phyloP scores from a whole-genome alignment of 1,140 invertebrate genomes.

The Colletes latitarsis region DNA sequence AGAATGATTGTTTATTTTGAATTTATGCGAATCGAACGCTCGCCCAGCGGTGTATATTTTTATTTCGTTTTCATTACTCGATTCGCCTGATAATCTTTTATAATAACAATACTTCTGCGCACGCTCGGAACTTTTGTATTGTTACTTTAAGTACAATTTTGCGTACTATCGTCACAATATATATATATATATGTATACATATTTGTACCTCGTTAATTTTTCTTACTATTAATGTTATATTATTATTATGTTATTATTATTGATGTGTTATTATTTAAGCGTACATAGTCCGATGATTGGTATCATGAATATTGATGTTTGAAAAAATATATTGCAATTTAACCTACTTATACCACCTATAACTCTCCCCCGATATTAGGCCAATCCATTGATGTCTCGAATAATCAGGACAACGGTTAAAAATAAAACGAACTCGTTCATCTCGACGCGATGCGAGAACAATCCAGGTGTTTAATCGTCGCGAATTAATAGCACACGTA shows the following conservation, averaged over 20 bases:
- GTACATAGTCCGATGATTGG: constrained; percentile 42
- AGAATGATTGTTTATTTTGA: constrained; percentile 27
- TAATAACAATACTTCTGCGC: background rate
- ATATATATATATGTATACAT: constrained; percentile 16
- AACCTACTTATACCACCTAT: too few relatives aligned
- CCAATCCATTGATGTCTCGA: background rate
- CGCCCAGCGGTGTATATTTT: background rate
- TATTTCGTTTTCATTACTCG: background rate
- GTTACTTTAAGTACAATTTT: constrained; percentile 42
- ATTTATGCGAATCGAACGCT: background rate
- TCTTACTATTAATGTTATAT: constrained; percentile 28
- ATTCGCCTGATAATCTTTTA: background rate
- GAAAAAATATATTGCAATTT: constrained; percentile 20
- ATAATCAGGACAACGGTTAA: background rate
- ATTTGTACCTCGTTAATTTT: constrained; percentile 29
- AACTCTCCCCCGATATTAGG: background rate
- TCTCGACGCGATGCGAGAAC: background rate
- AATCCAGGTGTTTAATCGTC: too few relatives aligned
- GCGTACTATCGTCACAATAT: constrained; percentile 28
- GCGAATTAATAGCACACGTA: background rate
- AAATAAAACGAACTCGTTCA: background rate
- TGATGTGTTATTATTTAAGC: constrained; percentile 53
- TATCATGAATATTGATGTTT: constrained; percentile 54
- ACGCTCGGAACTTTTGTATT: constrained; percentile 1
- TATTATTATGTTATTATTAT: constrained; percentile 35